phyloP scores from a whole-genome alignment of 2,797 vertebrate species.

The Fringilla coelebs region DNA sequence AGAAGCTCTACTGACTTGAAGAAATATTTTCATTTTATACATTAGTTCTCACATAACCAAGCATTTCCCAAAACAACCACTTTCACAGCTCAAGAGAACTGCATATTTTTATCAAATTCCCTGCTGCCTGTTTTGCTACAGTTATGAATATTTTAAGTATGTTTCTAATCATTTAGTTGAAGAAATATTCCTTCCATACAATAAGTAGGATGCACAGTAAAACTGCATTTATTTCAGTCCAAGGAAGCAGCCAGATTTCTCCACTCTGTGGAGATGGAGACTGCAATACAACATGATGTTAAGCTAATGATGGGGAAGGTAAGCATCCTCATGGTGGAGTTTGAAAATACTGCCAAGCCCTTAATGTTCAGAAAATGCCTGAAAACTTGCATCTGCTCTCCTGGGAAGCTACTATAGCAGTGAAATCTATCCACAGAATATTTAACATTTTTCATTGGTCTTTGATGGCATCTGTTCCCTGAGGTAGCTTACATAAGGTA shows the following conservation, averaged over 20 bases:
- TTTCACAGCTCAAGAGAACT: background rate
- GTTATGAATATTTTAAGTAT: background rate
- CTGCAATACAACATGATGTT: background rate
- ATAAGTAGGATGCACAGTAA: background rate
- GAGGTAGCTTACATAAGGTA: background rate
- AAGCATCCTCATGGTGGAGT: background rate
- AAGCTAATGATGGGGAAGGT: slow-evolving; percentile 7
- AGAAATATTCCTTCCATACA: background rate
- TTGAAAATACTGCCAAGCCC: background rate
- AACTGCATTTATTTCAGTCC: background rate
- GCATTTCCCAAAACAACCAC: background rate
- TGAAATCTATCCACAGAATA: background rate
- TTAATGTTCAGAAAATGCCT: slow-evolving; percentile 15
- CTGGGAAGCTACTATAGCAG: background rate
- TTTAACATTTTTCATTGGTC: slow-evolving; percentile 16
- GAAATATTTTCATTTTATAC: background rate
- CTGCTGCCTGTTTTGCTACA: background rate
- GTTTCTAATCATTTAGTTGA: background rate
- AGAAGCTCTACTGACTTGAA: background rate
- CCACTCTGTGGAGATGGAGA: background rate
- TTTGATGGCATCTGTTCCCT: slow-evolving; percentile 22
- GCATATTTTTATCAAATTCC: background rate
- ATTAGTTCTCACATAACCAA: background rate
- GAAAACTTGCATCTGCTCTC: slow-evolving; percentile 28
- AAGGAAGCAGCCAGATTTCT: background rate